Conservation (phyloP, 1,140 invertebrate genomes). For the Cylas formicarius region DNA sequence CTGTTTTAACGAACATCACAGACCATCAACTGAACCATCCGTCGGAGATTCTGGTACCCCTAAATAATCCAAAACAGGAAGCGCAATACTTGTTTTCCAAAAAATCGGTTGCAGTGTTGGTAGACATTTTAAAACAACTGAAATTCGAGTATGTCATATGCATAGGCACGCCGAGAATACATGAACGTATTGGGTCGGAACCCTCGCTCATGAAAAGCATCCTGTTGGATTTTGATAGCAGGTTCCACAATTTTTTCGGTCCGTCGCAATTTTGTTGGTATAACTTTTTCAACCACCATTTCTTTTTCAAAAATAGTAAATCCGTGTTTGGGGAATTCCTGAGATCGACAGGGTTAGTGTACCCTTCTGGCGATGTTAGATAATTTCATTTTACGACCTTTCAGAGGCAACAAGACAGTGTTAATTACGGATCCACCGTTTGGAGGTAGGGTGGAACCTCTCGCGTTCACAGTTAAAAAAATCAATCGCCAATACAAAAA, state of each 20-base stretch:
- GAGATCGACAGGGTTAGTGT: constrained; percentile 19
- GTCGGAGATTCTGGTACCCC: constrained; percentile 51
- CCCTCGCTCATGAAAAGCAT: constrained; percentile 52
- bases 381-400: constrained; percentile 27
- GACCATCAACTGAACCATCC: constrained; percentile 50
- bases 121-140: constrained; percentile 47
- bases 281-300: constrained; percentile 86
- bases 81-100: constrained; percentile 69
- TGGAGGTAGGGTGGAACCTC: constrained; percentile 73
- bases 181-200: constrained; percentile 56
- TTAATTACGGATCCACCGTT: constrained; percentile 87
- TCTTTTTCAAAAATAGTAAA: constrained; percentile 57
- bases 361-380: constrained; percentile 7
- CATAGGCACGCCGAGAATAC: constrained; percentile 69
- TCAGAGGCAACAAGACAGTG: constrained; percentile 49
- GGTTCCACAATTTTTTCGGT: constrained; percentile 64
- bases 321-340: constrained; percentile 27
- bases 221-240: constrained; percentile 68
- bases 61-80: constrained; percentile 60
- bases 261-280: constrained; percentile 66
- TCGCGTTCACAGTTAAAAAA: constrained; percentile 60
- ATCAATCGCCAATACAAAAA: constrained; percentile 52
- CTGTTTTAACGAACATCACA: constrained; percentile 42
- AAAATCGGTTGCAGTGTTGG: constrained; percentile 48
- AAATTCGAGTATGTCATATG: constrained; percentile 61